Base-by-base conservation (phyloP, 2,113 vertebrate species). In the Progne subis region DNA sequence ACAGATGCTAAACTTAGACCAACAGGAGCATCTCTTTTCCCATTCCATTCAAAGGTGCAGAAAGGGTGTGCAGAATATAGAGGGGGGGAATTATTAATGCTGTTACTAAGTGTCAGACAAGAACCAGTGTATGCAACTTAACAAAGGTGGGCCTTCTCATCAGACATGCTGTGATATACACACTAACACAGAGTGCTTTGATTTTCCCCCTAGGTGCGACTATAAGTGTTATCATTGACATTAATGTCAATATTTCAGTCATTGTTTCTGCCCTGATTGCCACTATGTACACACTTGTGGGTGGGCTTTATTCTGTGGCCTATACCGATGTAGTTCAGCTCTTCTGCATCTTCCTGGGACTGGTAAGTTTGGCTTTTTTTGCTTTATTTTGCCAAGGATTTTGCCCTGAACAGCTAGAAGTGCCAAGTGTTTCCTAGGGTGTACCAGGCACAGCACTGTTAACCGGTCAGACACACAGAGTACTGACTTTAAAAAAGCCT, bases 261-360 rank as follows among this genome's bases (percentile, higher is more conserved):
- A 96, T 99, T 26, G 96, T 99, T 96, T 99, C 99, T 14, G 99
- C 99, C 0, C 94, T 99, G 72, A 99, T 99, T 43, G 99, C 99
- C 37, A 98, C 98, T 76, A 97, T 99, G 87, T 99, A 99, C 97
- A 99, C 99, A 0, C 98, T 99, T 49, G 98, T 99, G 70, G 99
- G 99, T 7, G 99, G 99, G 26, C 97, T 99, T 44, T 99, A 99
- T 94, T 99, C 99, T 13, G 99, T 99, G 50, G 99, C 99, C 18
- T 99, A 99, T 94, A 99, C 99, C 0, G 99, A 99, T 24, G 99
- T 99, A 16, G 99, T 99, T 50, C 99, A 99, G 83, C 98, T 99
- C 37, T 99, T 99, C 97, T 99, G 99, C 94, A 99, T 99, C 86
- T 99, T 99, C 86, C 8, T 99, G 29, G 99, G 99, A 74, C 96